Conservation (phyloP, 2,113 vertebrate species). For the Perognathus longimembris region DNA sequence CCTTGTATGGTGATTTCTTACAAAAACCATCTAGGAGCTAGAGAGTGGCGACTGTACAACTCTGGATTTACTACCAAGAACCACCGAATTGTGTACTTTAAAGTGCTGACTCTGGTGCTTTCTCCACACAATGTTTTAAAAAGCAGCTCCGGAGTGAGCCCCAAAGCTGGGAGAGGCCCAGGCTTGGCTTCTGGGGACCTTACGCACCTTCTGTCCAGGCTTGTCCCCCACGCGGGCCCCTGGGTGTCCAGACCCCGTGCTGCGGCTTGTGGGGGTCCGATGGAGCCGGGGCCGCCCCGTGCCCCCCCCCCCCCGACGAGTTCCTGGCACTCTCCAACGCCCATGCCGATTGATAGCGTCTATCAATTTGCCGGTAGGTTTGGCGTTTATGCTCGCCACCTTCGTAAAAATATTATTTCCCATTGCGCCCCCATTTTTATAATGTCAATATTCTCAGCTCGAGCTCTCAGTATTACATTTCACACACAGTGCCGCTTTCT, state of each 20-base stretch:
- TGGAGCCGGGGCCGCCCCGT: rapidly evolving
- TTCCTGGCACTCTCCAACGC: not conserved
- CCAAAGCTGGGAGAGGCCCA: no score
- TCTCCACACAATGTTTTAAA: not conserved
- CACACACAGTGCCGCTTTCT: constrained; percentile 48
- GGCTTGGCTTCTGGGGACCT: not conserved
- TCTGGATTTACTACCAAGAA: no score
- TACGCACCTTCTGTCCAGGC: rapidly evolving
- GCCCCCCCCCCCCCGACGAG: rapidly evolving
- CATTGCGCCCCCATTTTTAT: constrained; percentile 65
- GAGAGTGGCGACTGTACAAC: not conserved
- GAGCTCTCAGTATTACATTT: constrained; percentile 66
- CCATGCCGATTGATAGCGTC: not conserved
- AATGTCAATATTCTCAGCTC: constrained; percentile 78
- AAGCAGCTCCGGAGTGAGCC: not conserved
- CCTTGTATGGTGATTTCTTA: no score
- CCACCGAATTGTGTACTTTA: not conserved
- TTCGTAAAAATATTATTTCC: constrained; percentile 82
- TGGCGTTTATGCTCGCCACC: constrained; percentile 76
- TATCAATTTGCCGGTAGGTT: constrained; percentile 70
- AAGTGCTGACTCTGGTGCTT: not conserved
- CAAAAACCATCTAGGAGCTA: not conserved
- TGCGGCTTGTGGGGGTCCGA: not conserved
- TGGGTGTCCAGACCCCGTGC: rapidly evolving
- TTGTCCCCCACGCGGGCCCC: rapidly evolving